phyloP scores from a whole-genome alignment of 2,888 invertebrate genomes.

The Parnassius orleans region DNA sequence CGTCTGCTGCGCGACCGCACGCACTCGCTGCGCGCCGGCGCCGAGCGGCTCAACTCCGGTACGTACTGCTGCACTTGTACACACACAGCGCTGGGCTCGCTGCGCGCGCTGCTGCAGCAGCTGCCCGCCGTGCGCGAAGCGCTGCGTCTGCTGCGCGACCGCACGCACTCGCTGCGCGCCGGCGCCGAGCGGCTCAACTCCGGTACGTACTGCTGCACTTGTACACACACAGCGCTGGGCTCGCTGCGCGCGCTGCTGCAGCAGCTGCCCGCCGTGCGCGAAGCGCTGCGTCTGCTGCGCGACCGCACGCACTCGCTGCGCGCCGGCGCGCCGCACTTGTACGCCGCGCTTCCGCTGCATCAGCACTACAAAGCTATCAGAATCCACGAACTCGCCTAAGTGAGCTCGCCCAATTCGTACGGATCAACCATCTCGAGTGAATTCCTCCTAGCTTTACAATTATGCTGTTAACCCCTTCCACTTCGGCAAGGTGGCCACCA shows the following conservation, averaged over 20 bases:
- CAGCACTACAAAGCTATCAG: no score
- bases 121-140: slow-evolving; percentile 84
- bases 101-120: slow-evolving; percentile 84
- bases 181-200: slow-evolving; percentile 87
- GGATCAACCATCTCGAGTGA: no score
- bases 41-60: slow-evolving; percentile 88
- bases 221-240: no score
- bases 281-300: slow-evolving; percentile 83
- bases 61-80: no score
- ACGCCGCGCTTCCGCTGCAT: no score
- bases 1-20: slow-evolving; percentile 83
- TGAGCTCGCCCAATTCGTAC: no score
- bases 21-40: slow-evolving; percentile 83
- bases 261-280: slow-evolving; percentile 84
- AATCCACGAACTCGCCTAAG: no score
- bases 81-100: slow-evolving; percentile 87
- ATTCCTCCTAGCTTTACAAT: no score
- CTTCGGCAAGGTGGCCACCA: no score
- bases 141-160: slow-evolving; percentile 82
- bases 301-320: slow-evolving; percentile 84
- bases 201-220: no score
- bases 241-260: slow-evolving; percentile 78
- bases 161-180: slow-evolving; percentile 84
- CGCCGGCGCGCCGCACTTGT: no score
- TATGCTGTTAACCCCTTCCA: no score